Conservation (phyloP, 1,140 invertebrate species). For the Pteromalus puparum region DNA sequence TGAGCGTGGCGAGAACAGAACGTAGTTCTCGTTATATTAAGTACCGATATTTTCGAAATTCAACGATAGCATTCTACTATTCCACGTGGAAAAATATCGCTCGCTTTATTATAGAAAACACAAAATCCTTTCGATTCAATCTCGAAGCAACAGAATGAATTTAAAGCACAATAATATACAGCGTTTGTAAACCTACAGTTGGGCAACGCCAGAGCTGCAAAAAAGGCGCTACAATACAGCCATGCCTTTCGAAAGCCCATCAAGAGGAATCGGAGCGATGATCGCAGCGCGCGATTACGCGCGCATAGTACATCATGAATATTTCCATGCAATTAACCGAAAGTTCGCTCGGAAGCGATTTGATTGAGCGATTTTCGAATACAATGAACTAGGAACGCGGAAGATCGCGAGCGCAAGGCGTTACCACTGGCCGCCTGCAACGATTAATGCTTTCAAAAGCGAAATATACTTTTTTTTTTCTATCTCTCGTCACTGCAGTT, state of each 20-base stretch:
- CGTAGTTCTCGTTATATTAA: no score
- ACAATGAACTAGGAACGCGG: background rate
- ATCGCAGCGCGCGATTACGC: background rate
- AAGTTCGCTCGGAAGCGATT: conserved; percentile 15
- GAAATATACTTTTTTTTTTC: no score
- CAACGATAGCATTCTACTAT: no score
- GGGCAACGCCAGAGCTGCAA: background rate
- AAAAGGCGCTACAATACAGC: background rate
- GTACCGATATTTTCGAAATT: no score
- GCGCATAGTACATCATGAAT: background rate
- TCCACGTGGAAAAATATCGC: no score
- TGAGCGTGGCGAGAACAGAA: no score
- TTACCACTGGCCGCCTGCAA: background rate
- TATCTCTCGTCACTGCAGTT: no score
- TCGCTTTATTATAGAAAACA: background rate
- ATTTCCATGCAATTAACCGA: conserved; percentile 1
- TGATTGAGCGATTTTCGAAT: conserved; percentile 7
- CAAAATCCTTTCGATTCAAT: no score
- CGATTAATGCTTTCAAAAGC: background rate
- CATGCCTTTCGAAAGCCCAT: background rate
- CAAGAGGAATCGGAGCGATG: background rate
- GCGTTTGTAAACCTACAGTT: background rate
- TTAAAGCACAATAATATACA: background rate
- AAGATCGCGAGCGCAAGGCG: background rate
- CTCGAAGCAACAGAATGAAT: no score